Evolutionary conservation across 2,113 vertebrate species (phyloP), one percentile per base, ranked within the genome.

Genomic region (Chloropsis cyanopogon): DNA sequence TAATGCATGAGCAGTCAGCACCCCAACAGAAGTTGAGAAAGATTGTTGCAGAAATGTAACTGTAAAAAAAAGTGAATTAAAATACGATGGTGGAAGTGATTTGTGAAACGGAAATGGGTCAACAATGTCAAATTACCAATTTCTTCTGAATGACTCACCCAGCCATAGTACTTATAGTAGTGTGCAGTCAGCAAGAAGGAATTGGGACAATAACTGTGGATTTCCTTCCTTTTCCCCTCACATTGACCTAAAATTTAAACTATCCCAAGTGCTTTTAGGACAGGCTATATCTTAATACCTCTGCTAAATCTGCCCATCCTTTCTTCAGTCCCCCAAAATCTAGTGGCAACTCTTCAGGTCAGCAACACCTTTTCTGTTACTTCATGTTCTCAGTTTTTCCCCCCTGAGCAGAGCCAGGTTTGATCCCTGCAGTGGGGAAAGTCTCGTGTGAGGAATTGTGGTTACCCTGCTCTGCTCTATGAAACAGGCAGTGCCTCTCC

Each of bases 1-100:
- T 95, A 80, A 95, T 93, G 90, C 90, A 95, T 89, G 68, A 95
- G 70, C 84, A 94, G 29, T 63, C 61, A 72, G 86, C 76, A 82
- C 70, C 66, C 63, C 52, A 52, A 59, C 61, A 93, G 92, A 83
- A 96, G 64, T 42, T 90, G 88, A 92, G 64, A 94, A 88, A 78
- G 46, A 57, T 24, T 93, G 56, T n/a, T 92, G 59, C 46, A 63
- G 52, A 85, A 91, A 33, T 77, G 31, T 49, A 93, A 82, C 49
- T 86, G 49, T 22, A 54, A 81, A 86, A 82, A 65, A 70, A 61
- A 39, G 16, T 24, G 47, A 53, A 64, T 35, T 42, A 83, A 64
- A 39, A 73, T 52, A 50, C 33, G 39, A 23, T 19, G 42, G 28
- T 92, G 50, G 33, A 94, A 86, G 50, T n/a, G 33, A 86, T 90